Base-by-base conservation (phyloP, 2,888 invertebrate genomes). In the Chymomyza amoena region DNA sequence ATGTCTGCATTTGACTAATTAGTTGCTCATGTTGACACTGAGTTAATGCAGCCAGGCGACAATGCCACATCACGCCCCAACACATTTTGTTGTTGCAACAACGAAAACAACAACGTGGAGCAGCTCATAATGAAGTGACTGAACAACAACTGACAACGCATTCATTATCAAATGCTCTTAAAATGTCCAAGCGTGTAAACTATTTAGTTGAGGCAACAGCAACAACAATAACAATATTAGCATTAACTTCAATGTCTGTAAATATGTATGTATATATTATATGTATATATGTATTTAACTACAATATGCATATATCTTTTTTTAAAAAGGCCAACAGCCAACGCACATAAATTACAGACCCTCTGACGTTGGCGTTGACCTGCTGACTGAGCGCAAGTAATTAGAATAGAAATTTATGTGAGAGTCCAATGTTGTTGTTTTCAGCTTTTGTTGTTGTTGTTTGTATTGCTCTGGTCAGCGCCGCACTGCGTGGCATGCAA, bases 341-440 rank as follows among this genome's bases (percentile, higher is more conserved):
- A 66, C 60, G 64, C 66, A 70, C 74, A 84, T 85, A 82, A 85
- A 84, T 78, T 77, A 76, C 64, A 36, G 61, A 70, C 73, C 65
- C 78, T 72, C 65, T 75, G 70, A 69, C 68, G 73, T 68, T 69
- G 66, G 39, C 64, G 67, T 67, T 72, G 75, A 69, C 69, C 70
- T 69, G 77, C 76, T 73, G 70, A 79, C 76, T 84, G 73, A 76
- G 68, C 67, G 67, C 77, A 78, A 80, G 77, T 86, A 84, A 84
- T 84, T 83, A 77, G 81, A 76, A 79, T 76, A 75, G 73, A 81
- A 86, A 84, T 84, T 84, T 79, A 87, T 84, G 81, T 79, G 78
- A 66, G 74, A 69, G 68, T 32, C 67, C 56, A 66, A 60, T 66
- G 68, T 52, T 69, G 65, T 51, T 32, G 54, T 50, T 64, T 64